Conservation (phyloP, 2,113 vertebrate genomes). For the Stigmatopora nigra region DNA sequence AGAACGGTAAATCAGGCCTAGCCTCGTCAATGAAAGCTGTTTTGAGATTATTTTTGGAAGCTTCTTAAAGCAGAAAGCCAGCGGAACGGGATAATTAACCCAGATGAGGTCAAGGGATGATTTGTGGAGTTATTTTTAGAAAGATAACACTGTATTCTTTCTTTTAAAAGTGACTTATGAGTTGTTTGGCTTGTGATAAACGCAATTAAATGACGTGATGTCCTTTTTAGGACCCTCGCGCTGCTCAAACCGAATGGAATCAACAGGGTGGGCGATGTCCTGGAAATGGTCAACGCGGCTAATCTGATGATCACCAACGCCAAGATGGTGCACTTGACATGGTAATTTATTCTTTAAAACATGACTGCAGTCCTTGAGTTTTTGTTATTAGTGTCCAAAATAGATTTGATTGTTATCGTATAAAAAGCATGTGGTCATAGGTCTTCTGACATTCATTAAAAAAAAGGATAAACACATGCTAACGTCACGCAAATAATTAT, state of each 20-base stretch:
- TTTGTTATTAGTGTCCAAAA: too few relatives aligned
- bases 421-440: too few relatives aligned
- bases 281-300: conserved; percentile 78
- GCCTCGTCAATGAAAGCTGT: background rate
- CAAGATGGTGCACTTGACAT: conserved; percentile 86
- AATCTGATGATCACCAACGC: conserved; percentile 90
- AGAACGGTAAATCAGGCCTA: conserved; percentile 74
- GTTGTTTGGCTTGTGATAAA: background rate
- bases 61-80: background rate
- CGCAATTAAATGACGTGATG: background rate
- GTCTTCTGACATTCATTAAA: too few relatives aligned
- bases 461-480: too few relatives aligned
- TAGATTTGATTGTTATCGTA: too few relatives aligned
- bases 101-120: background rate
- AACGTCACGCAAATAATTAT: too few relatives aligned
- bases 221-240: conserved; percentile 77
- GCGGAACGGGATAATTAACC: background rate
- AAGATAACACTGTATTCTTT: background rate
- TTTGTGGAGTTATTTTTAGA: background rate
- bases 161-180: background rate
- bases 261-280: conserved; percentile 78
- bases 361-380: background rate
- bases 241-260: conserved; percentile 86
- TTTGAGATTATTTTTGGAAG: background rate
- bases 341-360: conserved; percentile 64